Evolutionary conservation across 2,113 vertebrate genomes (phyloP), one percentile per base, ranked within the genome.

Genomic region (Brachirus orientalis): DNA sequence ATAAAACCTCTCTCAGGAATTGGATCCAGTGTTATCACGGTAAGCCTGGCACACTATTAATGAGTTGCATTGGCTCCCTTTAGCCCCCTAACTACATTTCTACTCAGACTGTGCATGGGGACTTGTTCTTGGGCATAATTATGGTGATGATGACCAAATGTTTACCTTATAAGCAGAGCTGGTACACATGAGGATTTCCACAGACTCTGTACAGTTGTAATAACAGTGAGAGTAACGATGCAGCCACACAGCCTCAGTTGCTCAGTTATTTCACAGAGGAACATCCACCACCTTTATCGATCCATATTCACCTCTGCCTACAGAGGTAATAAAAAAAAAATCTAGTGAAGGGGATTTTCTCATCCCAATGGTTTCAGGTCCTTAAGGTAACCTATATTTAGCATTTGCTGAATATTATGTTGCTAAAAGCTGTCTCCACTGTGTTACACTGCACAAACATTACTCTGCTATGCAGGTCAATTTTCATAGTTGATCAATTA

Each of bases 141-240:
- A 82, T 65, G 38, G 78, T 60, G 70, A 88, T 86, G 79, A 89
- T 87, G 76, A 85, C 75, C 74, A 75, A 86, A 88, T 86, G 80
- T 90, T 86, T 91, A 80, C 73, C 64, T 89, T 80, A 58, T 69
- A 75, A 78, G 77, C 52, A 55, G 57, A 66, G 54, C 48, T 46
- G 18, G 62, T 37, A 72, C 83, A 65, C 83, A n/a, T 36, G 72
- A 84, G 85, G 70, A 58, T 82, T 75, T 52, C 57, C 43, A 68
- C 62, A 54, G 63, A 37, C 7, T 45, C 44, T 0, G 8, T 22
- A 18, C 41, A 44, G 63, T 69, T 69, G 62, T 58, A 76, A 75
- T 80, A 81, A 74, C 56, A 45, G 14, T 10, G 55, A 79, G 70
- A 85, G 63, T 74, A 82, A 86, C 69, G 69, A 80, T 46, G 47